Percentiles rank a stretch among this genome's conserved stretches.
Conservation (phyloP, 2,113 vertebrate species). For the Colistium nudipinnis region DNA sequence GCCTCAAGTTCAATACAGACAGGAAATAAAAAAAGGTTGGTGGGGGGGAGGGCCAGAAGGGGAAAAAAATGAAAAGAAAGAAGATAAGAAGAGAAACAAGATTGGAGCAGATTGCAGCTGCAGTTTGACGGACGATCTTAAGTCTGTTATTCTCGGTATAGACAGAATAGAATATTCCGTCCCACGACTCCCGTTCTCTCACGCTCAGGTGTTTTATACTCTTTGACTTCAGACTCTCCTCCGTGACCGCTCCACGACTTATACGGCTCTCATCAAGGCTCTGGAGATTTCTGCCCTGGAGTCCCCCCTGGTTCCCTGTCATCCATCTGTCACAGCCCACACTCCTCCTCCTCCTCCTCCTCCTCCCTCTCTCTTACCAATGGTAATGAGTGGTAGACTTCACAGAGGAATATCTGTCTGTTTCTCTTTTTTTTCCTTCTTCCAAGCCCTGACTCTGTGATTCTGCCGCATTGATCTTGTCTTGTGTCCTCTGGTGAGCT, state of each 20-base stretch:
- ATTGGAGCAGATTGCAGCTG: conserved; percentile 32
- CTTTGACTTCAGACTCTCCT: conserved; percentile 61
- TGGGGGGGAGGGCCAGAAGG: too few relatives aligned
- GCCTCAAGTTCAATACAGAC: conserved; percentile 9
- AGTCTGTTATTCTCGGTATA: conserved; percentile 27
- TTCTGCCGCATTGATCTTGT: conserved; percentile 67
- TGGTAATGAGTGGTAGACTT: conserved; percentile 76
- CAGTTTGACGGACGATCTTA: conserved; percentile 53
- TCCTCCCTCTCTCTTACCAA: conserved; percentile 55
- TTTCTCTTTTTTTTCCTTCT: conserved; percentile 39
- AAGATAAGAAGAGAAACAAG: conserved; percentile 30
- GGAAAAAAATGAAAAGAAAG: conserved; percentile 10
- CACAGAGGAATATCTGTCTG: conserved; percentile 67
- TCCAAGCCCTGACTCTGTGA: conserved; percentile 67
- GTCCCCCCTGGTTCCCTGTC: conserved; percentile 64
- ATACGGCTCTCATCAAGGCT: conserved; percentile 65
- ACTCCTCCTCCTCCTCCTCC: conserved; percentile 36
- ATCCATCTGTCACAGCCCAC: conserved; percentile 68
- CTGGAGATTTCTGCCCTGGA: conserved; percentile 65
- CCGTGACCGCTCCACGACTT: conserved; percentile 62
- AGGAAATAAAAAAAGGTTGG: too few relatives aligned
- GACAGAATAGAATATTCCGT: conserved; percentile 61
- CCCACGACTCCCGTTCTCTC: conserved; percentile 56
- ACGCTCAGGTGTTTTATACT: conserved; percentile 65
- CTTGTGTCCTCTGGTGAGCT: conserved; percentile 65